These are phyloP conservation scores for Nomada hirtipes DNA, from an alignment of 2,888 invertebrate genomes.

Conservation along the genomic window DNA sequence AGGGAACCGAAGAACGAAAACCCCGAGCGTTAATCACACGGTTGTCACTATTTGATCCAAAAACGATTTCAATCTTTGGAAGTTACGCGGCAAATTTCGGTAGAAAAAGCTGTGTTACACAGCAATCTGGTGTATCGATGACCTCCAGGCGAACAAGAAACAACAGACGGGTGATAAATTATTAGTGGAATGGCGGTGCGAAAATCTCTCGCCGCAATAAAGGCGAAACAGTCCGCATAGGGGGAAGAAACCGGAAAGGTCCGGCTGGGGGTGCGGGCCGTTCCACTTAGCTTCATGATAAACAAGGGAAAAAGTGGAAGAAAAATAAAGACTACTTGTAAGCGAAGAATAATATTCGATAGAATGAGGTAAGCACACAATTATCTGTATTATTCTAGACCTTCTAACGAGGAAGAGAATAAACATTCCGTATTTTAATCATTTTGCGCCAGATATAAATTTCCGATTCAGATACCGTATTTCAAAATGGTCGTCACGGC, in stretches of 20 bases:
- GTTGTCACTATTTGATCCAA: background rate
- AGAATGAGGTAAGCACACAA: too few relatives aligned
- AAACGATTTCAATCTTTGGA: slow-evolving; percentile 9
- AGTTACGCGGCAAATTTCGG: slow-evolving; percentile 18
- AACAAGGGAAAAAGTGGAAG: background rate
- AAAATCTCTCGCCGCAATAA: slow-evolving; percentile 44
- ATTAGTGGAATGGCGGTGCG: slow-evolving; percentile 23
- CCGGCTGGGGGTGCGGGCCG: slow-evolving; percentile 21
- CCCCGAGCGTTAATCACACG: background rate
- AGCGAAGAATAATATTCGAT: slow-evolving; percentile 69
- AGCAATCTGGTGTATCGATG: slow-evolving; percentile 7
- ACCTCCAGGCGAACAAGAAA: background rate
- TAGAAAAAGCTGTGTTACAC: background rate
- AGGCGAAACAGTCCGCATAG: slow-evolving; percentile 14
- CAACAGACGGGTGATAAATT: slow-evolving; percentile 34
- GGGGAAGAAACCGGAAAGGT: slow-evolving; percentile 33
- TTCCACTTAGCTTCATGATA: background rate
- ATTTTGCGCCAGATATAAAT: background rate
- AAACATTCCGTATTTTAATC: background rate
- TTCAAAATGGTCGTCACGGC: background rate
- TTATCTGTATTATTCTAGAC: too few relatives aligned
- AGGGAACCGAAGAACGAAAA: background rate
- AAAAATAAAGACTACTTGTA: slow-evolving; percentile 36
- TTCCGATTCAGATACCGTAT: background rate
- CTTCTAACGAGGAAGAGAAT: too few relatives aligned